Percentiles rank a stretch among this genome's conserved stretches.
These are phyloP conservation scores for Octomys mimax DNA, from an alignment of 2,797 vertebrate species.

Conservation along the genomic window DNA sequence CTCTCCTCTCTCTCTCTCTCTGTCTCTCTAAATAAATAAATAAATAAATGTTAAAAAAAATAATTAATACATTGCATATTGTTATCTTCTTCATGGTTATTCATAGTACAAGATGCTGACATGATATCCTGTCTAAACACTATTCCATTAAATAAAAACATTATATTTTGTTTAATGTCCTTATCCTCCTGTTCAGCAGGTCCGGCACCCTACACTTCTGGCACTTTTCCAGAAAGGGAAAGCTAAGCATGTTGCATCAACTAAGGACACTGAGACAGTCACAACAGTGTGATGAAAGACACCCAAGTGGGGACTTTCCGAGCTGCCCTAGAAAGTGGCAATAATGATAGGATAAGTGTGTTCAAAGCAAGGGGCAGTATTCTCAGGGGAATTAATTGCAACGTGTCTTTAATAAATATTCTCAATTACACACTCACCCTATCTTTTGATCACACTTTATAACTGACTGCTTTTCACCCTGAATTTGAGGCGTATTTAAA, in stretches of 20 bases:
- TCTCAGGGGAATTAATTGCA: background rate
- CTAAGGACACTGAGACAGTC: background rate
- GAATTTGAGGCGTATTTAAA: fast-evolving
- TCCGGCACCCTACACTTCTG: background rate
- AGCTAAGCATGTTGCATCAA: background rate
- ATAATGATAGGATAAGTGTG: background rate
- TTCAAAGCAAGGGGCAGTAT: background rate
- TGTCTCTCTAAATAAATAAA: too few species aligned
- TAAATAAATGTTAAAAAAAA: too few species aligned
- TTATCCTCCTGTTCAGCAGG: background rate
- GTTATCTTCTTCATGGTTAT: too few species aligned
- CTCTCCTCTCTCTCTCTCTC: too few species aligned
- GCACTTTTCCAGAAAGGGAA: background rate
- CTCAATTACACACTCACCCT: background rate
- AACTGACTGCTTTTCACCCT: background rate
- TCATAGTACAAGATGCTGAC: too few species aligned
- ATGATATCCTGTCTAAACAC: too few species aligned
- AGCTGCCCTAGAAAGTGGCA: background rate
- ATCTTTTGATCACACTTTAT: background rate
- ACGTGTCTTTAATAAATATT: background rate
- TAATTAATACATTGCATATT: too few species aligned
- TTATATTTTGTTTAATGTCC: background rate
- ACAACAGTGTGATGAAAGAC: too few species aligned
- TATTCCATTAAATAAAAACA: background rate
- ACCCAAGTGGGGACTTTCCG: background rate